phyloP scores from a whole-genome alignment of 2,113 vertebrate genomes.

The Odontesthes bonariensis region DNA sequence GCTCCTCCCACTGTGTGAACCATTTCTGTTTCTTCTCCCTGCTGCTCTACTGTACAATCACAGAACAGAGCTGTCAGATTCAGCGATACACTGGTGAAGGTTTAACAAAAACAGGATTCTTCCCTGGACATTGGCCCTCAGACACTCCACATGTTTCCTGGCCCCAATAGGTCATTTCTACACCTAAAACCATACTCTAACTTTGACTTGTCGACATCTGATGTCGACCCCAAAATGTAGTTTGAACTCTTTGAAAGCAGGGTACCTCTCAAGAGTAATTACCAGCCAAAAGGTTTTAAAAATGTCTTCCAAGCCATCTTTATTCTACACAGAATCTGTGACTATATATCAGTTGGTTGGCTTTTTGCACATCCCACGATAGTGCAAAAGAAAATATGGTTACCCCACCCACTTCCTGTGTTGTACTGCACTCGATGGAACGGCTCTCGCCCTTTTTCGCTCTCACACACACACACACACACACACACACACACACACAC shows the following conservation, averaged over 20 bases:
- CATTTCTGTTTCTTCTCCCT: slow-evolving; percentile 39
- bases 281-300: not conserved
- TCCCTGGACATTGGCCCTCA: slow-evolving; percentile 34
- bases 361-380: slow-evolving; percentile 20
- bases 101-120: slow-evolving; percentile 64
- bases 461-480: slow-evolving; percentile 13
- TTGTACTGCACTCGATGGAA: slow-evolving; percentile 35
- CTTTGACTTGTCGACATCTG: not conserved
- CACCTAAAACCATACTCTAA: not conserved
- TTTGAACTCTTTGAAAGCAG: not conserved
- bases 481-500: slow-evolving; percentile 12
- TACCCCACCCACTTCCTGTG: slow-evolving; percentile 30
- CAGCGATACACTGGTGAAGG: slow-evolving; percentile 8
- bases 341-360: not conserved
- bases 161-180: not conserved
- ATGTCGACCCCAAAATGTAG: not conserved
- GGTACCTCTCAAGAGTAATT: not conserved
- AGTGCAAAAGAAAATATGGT: slow-evolving; percentile 12
- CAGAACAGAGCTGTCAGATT: slow-evolving; percentile 11
- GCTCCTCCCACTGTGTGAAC: slow-evolving; percentile 38
- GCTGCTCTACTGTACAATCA: slow-evolving; percentile 28
- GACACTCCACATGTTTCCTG: not conserved
- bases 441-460: not conserved
- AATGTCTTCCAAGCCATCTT: not conserved
- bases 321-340: not conserved